Evolutionary conservation across 92 coral and sea anemone species (phyloP).

Genomic region (Epizoanthus ramosus): DNA sequence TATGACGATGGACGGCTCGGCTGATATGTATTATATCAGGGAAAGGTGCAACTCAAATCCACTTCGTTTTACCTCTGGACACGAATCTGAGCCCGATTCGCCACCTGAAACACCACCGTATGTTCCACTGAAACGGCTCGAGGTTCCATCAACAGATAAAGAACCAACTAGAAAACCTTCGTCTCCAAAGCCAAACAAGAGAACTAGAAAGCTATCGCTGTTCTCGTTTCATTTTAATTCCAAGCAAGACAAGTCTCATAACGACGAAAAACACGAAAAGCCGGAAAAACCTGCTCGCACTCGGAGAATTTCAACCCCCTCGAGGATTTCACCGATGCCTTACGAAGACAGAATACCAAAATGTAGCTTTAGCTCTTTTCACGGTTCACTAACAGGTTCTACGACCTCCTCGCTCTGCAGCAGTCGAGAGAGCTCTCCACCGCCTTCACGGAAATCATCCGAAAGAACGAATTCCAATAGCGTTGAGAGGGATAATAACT

Average conservation of each 20-base stretch:
- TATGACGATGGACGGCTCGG: constrained; percentile 33
- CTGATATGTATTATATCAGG: constrained; percentile 31
- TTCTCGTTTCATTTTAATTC: constrained; percentile 86
- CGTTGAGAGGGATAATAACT: constrained; percentile 65
- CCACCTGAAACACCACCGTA: constrained; percentile 36
- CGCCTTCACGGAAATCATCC: constrained; percentile 61
- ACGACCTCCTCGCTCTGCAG: constrained; percentile 47
- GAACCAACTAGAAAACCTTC: constrained; percentile 39
- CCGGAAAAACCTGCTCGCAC: constrained; percentile 36
- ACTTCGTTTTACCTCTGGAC: constrained; percentile 78
- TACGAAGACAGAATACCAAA: constrained; percentile 38
- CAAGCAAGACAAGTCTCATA: constrained; percentile 49
- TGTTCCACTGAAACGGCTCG: constrained; percentile 40
- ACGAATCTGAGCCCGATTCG: constrained; percentile 50
- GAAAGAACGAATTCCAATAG: constrained; percentile 9
- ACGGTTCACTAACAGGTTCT: constrained; percentile 43
- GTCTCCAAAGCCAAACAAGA: constrained; percentile 69
- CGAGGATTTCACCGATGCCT: constrained; percentile 34
- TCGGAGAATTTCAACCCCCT: constrained; percentile 59
- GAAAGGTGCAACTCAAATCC: constrained; percentile 67
- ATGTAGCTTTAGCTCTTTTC: constrained; percentile 60
- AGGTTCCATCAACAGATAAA: constrained; percentile 24
- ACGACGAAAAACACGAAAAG: constrained; percentile 68
- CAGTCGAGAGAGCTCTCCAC: constrained; percentile 69
- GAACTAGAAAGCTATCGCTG: constrained; percentile 77